phyloP scores from a whole-genome alignment of 2,797 vertebrate genomes.

The Liparis tanakae region DNA sequence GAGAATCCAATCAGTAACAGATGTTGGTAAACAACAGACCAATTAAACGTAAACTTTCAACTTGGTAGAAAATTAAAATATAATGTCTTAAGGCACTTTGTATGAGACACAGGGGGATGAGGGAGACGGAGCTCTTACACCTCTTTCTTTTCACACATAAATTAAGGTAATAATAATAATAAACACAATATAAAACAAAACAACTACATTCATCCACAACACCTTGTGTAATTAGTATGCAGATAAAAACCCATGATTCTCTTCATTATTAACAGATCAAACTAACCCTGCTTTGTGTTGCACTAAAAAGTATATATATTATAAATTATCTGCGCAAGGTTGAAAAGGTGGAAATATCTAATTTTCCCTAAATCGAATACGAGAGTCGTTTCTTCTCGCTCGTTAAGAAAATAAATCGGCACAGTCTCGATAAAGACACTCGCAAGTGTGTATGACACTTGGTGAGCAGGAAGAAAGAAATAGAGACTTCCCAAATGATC shows the following conservation, averaged over 20 bases:
- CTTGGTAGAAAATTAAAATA: conserved; percentile 15
- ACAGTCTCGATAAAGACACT: conserved; percentile 5
- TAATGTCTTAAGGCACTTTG: conserved; percentile 46
- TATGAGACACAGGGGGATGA: conserved; percentile 15
- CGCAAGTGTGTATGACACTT: conserved; percentile 6
- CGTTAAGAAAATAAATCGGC: conserved; percentile 3
- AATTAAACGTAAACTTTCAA: conserved; percentile 30
- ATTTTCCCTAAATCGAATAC: conserved; percentile 35
- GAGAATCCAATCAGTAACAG: conserved; percentile 30
- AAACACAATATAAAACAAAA: conserved; percentile 35
- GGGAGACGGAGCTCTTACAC: conserved; percentile 8
- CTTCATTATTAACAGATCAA: conserved; percentile 5
- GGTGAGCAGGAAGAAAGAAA: conserved; percentile 2
- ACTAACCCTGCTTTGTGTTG: conserved; percentile 13
- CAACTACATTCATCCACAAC: conserved; percentile 41
- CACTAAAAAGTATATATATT: conserved; percentile 18
- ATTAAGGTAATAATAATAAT: conserved; percentile 20
- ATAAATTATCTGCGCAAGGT: conserved; percentile 40
- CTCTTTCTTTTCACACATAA: conserved; percentile 28
- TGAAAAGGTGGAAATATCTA: conserved; percentile 23
- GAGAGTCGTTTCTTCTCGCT: conserved; percentile 25
- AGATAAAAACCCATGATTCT: conserved; percentile 11
- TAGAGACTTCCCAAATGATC: conserved; percentile 3
- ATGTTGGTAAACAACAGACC: not conserved
- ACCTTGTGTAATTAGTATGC: conserved; percentile 1